These are phyloP conservation scores for Kryphioiulus occultus DNA, from an alignment of 2,888 invertebrate genomes.

Conservation along the genomic window DNA sequence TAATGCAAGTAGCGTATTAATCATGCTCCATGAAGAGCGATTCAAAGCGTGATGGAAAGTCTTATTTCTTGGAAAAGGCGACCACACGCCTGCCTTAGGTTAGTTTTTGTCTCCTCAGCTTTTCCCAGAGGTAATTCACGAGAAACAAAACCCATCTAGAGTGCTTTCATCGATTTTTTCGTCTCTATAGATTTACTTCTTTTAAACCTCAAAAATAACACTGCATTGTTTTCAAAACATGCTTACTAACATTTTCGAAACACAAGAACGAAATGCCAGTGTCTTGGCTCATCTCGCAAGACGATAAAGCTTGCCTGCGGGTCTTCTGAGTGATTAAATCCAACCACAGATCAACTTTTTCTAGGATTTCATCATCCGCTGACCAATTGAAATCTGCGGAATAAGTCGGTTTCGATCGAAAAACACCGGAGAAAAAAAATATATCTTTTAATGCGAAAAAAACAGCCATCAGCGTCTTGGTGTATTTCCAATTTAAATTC, in stretches of 20 bases:
- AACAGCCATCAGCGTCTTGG: not conserved
- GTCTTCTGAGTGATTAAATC: constrained; percentile 27
- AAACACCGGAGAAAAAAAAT: not conserved
- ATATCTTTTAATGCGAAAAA: not conserved
- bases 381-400: not conserved
- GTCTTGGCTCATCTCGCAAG: not conserved
- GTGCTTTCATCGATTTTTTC: constrained; percentile 38
- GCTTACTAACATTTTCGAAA: constrained; percentile 33
- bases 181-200: not conserved
- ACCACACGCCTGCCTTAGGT: constrained; percentile 24
- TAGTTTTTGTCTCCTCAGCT: constrained; percentile 34
- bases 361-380: not conserved
- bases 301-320: constrained; percentile 15
- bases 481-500: not conserved
- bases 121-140: constrained; percentile 38
- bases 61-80: not conserved
- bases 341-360: not conserved
- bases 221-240: constrained; percentile 29
- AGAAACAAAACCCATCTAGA: constrained; percentile 33
- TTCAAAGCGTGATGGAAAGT: constrained; percentile 32
- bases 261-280: constrained; percentile 11
- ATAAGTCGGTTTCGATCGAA: not conserved
- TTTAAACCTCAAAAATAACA: constrained; percentile 36
- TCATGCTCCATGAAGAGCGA: constrained; percentile 27
- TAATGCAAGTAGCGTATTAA: constrained; percentile 30